Conservation (phyloP, 2,113 vertebrate species). For the Myrmecophaga tridactyla region DNA sequence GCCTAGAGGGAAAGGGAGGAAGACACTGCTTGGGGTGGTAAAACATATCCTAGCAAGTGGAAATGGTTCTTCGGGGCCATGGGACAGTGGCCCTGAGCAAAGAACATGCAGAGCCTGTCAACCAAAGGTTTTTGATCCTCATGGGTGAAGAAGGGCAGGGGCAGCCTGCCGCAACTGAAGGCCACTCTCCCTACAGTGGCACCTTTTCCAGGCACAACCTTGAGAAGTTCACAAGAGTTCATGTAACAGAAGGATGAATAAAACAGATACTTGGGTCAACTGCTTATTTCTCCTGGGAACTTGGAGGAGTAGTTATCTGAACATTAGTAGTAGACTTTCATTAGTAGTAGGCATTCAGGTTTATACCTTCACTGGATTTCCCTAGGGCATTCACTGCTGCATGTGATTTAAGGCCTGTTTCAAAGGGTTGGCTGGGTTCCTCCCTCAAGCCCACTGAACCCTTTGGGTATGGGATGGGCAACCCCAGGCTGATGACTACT, state of each 20-base stretch:
- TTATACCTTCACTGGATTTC: background rate
- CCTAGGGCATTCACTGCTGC: background rate
- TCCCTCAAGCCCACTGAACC: background rate
- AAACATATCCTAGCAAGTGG: background rate
- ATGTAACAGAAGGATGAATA: slow-evolving; percentile 61
- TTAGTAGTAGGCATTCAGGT: too few relatives aligned
- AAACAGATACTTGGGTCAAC: background rate
- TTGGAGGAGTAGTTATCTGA: slow-evolving; percentile 13
- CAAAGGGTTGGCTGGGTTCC: background rate
- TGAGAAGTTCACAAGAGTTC: slow-evolving; percentile 57
- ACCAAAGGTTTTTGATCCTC: background rate
- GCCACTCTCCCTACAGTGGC: slow-evolving; percentile 64
- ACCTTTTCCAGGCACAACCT: slow-evolving; percentile 72
- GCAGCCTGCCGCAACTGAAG: background rate
- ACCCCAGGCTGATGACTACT: background rate
- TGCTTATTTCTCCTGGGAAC: slow-evolving; percentile 73
- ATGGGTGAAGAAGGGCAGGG: background rate
- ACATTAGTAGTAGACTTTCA: slow-evolving; percentile 52
- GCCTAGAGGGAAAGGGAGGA: background rate
- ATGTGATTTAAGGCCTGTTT: background rate
- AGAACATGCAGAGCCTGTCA: background rate
- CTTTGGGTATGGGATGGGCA: background rate
- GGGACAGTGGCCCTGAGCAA: background rate
- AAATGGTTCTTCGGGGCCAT: background rate
- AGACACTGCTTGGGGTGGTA: background rate